Evolutionary conservation across 2,113 vertebrate genomes (phyloP).

Genomic region (Psittacara wagleri): DNA sequence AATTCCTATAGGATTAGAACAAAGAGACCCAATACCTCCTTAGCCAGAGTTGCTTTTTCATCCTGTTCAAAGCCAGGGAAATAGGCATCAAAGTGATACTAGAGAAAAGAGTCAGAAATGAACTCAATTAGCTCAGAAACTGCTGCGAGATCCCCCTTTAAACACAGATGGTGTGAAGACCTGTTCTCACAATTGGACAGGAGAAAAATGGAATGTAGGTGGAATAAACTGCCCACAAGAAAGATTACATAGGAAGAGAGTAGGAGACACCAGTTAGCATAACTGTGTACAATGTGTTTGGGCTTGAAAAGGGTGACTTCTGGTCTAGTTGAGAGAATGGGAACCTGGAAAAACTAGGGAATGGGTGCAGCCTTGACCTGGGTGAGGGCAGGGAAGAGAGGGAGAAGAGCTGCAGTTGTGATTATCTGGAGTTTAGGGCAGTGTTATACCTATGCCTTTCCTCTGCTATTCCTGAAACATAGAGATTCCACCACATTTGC

Average conservation of each 20-base stretch:
- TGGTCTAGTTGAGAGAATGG: not conserved
- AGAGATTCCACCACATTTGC: not conserved
- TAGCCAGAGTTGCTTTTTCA: not conserved
- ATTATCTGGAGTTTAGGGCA: not conserved
- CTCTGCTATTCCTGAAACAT: not conserved
- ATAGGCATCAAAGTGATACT: not conserved
- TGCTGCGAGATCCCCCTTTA: not conserved
- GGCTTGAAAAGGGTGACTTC: not conserved
- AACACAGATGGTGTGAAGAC: not conserved
- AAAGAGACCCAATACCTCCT: not conserved
- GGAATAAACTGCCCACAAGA: not conserved
- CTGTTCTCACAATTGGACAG: not conserved
- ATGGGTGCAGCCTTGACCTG: not conserved
- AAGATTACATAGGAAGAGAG: not conserved
- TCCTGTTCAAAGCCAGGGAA: not conserved
- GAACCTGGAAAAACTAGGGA: not conserved
- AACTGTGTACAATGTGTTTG: not conserved
- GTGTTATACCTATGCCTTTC: not conserved
- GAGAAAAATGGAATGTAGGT: not conserved
- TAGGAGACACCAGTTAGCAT: not conserved
- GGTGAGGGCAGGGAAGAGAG: not conserved
- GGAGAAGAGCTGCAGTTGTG: not conserved
- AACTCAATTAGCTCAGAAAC: not conserved
- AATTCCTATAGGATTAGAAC: not conserved
- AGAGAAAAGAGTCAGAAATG: not conserved